Conservation (phyloP, 2,113 vertebrate genomes). For the Rhinogobius similis region DNA sequence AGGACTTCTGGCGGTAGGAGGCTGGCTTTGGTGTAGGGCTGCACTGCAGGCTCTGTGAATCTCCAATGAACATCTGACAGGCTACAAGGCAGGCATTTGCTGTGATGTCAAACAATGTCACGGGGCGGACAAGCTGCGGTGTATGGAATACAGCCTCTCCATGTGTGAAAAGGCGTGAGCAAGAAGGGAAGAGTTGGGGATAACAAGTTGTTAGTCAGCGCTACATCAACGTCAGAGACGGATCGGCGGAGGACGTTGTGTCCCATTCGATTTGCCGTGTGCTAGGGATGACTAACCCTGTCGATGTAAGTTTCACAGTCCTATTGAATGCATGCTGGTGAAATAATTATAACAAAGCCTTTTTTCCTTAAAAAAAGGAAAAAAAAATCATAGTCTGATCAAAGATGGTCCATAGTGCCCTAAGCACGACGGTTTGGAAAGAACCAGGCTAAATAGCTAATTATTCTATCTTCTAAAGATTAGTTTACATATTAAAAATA, state of each 20-base stretch:
- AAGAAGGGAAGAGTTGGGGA: slow-evolving; percentile 53
- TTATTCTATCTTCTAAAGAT: neutral
- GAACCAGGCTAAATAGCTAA: neutral
- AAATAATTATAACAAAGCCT: slow-evolving; percentile 10
- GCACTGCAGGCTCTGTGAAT: slow-evolving; percentile 34
- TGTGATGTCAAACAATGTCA: slow-evolving; percentile 66
- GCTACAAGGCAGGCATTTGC: slow-evolving; percentile 15
- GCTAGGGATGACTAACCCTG: slow-evolving; percentile 72
- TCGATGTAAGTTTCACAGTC: slow-evolving; percentile 42
- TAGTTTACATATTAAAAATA: neutral
- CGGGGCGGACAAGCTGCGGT: slow-evolving; percentile 49
- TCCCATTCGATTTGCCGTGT: slow-evolving; percentile 62
- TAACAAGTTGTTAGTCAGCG: slow-evolving; percentile 77
- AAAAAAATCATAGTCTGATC: neutral
- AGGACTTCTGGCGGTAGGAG: slow-evolving; percentile 67
- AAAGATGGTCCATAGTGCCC: neutral
- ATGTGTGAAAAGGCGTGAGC: slow-evolving; percentile 58
- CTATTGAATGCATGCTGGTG: slow-evolving; percentile 37
- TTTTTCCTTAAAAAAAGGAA: no score
- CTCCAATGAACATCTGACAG: slow-evolving; percentile 41
- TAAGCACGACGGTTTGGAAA: neutral
- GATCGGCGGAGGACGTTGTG: slow-evolving; percentile 67
- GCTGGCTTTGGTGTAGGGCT: slow-evolving; percentile 17
- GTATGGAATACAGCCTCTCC: slow-evolving; percentile 23
- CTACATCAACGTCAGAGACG: slow-evolving; percentile 72